Percentiles rank a stretch among this genome's conserved stretches.
Conservation (phyloP, 92 coral and sea anemone species). For the Phymanthus crucifer region DNA sequence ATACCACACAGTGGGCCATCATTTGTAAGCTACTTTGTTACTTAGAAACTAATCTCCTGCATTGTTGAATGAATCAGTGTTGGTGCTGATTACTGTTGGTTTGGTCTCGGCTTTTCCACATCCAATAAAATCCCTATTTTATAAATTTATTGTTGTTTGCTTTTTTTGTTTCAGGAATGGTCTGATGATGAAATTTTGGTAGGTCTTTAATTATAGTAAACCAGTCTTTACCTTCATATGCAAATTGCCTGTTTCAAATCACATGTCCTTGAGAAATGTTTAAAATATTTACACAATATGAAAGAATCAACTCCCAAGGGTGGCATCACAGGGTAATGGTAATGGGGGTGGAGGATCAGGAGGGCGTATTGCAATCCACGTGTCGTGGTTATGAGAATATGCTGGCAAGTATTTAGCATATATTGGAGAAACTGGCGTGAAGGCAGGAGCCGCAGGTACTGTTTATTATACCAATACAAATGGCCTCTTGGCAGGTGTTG, state of each 20-base stretch:
- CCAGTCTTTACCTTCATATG: too few species aligned
- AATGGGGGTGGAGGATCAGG: constrained; percentile 98
- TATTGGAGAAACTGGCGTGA: constrained; percentile 66
- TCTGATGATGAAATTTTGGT: constrained; percentile 77
- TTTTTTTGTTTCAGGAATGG: constrained; percentile 47
- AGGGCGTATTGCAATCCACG: constrained; percentile 93
- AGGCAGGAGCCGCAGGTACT: constrained; percentile 98
- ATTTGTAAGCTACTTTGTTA: background rate
- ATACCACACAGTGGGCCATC: constrained; percentile 49
- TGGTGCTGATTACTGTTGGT: too few species aligned
- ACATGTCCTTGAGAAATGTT: too few species aligned
- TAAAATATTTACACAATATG: too few species aligned
- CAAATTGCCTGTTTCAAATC: too few species aligned
- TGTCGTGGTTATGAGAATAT: constrained; percentile 95
- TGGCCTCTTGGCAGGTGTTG: too few species aligned
- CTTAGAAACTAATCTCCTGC: background rate
- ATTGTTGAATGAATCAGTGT: background rate
- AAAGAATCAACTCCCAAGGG: too few species aligned
- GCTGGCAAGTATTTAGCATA: constrained; percentile 77
- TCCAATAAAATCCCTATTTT: background rate
- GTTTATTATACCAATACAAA: constrained; percentile 90
- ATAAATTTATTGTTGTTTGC: background rate
- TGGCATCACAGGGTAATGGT: constrained; percentile 77
- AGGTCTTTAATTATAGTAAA: too few species aligned
- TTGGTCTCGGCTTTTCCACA: background rate